A percentile compares a stretch with the other conserved stretches of the same genome.
phyloP scores from a whole-genome alignment of 1,140 invertebrate genomes.

The Branchinecta lindahli region DNA sequence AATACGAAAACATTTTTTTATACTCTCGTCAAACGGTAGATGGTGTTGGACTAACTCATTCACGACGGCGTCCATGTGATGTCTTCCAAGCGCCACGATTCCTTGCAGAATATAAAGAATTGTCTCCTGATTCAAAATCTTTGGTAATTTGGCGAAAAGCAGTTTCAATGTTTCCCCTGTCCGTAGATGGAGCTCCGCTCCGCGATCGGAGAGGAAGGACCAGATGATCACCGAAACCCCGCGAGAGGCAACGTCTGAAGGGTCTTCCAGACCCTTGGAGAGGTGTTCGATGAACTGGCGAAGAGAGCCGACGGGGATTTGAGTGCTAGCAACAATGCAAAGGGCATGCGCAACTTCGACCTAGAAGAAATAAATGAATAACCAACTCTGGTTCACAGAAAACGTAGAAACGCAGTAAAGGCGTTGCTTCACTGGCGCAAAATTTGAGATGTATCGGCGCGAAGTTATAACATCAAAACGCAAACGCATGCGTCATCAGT shows the following conservation, averaged over 20 bases:
- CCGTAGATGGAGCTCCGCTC: background rate
- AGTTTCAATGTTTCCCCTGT: background rate
- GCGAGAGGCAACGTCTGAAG: background rate
- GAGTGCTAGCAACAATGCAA: background rate
- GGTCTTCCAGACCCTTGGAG: background rate
- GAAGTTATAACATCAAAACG: too few relatives aligned
- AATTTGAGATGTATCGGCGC: too few relatives aligned
- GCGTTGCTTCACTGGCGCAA: too few relatives aligned
- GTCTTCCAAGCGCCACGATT: background rate
- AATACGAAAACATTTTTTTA: background rate
- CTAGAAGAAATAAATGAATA: background rate
- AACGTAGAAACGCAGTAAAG: too few relatives aligned
- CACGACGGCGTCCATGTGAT: background rate
- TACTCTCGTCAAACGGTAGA: background rate
- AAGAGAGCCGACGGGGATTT: background rate
- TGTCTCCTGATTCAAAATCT: background rate
- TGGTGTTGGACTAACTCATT: background rate
- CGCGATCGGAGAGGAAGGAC: background rate
- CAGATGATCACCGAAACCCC: background rate
- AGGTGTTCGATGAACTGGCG: background rate
- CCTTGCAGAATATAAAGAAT: background rate
- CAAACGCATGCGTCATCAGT: too few relatives aligned
- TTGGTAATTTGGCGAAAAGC: background rate
- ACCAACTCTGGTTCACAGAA: too few relatives aligned
- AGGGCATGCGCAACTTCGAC: background rate